Percentiles rank a stretch among this genome's conserved stretches.
Conservation (phyloP, 2,888 invertebrate genomes). For the Eupithecia exiguata region DNA sequence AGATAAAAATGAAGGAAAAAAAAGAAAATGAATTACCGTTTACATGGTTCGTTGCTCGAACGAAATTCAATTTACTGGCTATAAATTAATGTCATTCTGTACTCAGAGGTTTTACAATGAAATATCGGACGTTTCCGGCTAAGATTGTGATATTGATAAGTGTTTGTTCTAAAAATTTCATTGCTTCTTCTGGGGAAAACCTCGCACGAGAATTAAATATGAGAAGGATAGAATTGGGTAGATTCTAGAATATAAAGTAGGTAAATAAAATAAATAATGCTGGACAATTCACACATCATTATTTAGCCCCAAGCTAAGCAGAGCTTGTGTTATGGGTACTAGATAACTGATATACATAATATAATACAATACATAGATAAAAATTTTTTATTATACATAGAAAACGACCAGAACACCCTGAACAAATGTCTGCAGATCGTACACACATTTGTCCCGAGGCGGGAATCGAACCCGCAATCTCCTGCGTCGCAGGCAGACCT, state of each 20-base stretch:
- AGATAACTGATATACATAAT: too few species aligned
- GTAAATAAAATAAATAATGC: too few species aligned
- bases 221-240: background rate
- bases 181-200: background rate
- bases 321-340: too few species aligned
- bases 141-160: slow-evolving; percentile 53
- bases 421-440: too few species aligned
- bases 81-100: slow-evolving; percentile 56
- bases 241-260: background rate
- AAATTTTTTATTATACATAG: too few species aligned
- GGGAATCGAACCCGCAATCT: too few species aligned
- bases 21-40: slow-evolving; percentile 46
- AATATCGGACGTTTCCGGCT: slow-evolving; percentile 51
- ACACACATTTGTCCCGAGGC: too few species aligned
- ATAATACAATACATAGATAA: too few species aligned
- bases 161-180: slow-evolving; percentile 26
- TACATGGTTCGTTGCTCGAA: slow-evolving; percentile 52
- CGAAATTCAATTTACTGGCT: slow-evolving; percentile 62
- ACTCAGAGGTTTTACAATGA: slow-evolving; percentile 59
- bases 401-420: too few species aligned
- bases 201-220: background rate
- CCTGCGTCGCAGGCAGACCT: too few species aligned
- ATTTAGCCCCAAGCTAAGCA: too few species aligned
- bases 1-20: slow-evolving; percentile 46
- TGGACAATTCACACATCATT: too few species aligned